These are phyloP conservation scores for Spinus pinus DNA, from an alignment of 2,797 vertebrate genomes.

Conservation along the genomic window DNA sequence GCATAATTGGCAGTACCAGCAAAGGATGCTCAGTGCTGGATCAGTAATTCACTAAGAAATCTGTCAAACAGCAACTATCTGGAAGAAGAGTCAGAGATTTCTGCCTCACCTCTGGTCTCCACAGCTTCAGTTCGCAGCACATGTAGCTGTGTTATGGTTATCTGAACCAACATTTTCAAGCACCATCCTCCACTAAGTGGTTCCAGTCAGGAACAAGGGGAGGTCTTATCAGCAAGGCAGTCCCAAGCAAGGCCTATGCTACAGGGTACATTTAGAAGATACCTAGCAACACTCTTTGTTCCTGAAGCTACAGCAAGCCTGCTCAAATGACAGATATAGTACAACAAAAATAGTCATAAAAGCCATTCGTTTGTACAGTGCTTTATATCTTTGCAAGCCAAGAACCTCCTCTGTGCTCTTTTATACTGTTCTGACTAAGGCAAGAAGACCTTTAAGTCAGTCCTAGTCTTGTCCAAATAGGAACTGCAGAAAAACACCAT, in stretches of 20 bases:
- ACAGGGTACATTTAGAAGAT: neutral
- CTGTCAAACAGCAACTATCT: neutral
- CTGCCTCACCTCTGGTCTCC: neutral
- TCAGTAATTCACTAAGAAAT: neutral
- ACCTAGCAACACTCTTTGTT: neutral
- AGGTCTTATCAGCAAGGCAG: neutral
- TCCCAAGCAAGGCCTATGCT: neutral
- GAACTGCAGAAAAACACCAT: neutral
- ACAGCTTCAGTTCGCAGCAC: neutral
- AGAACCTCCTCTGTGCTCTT: neutral
- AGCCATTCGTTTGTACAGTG: neutral
- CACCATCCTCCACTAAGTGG: neutral
- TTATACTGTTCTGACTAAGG: conserved; percentile 11
- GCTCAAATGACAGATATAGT: neutral
- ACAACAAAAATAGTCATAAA: neutral
- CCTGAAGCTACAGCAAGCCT: neutral
- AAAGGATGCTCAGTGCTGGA: neutral
- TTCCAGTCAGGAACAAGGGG: neutral
- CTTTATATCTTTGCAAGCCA: neutral
- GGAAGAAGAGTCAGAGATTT: neutral
- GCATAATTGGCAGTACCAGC: neutral
- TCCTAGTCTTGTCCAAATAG: neutral
- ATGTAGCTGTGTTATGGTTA: fast-evolving
- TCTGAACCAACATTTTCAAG: neutral
- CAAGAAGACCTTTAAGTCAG: conserved; percentile 24